A percentile compares a stretch with the other conserved stretches of the same genome.
Conservation (phyloP, 2,888 invertebrate species). For the Oscheius myriophilus region DNA sequence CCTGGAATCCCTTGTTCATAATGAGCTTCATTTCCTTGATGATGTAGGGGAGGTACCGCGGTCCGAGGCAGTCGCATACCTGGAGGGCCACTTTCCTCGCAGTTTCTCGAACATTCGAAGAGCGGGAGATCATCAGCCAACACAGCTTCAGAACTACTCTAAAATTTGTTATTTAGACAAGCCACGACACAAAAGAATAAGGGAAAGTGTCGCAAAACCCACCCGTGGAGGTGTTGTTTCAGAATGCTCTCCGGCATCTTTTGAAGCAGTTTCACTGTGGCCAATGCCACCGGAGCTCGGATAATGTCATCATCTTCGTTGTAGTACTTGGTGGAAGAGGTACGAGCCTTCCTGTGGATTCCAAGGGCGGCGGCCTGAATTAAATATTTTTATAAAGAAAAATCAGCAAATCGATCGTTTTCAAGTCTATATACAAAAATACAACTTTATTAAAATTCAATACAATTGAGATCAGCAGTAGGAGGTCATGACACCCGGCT, state of each 20-base stretch:
- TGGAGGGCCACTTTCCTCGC: slow-evolving; percentile 74
- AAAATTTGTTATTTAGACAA: no score
- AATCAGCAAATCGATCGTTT: no score
- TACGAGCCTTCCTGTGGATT: slow-evolving; percentile 39
- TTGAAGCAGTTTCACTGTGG: slow-evolving; percentile 89
- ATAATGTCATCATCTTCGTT: slow-evolving; percentile 82
- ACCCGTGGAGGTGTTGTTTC: slow-evolving; percentile 76
- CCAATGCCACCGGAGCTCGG: slow-evolving; percentile 89
- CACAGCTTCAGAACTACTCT: slow-evolving; percentile 79
- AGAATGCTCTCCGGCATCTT: slow-evolving; percentile 79
- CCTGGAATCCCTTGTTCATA: slow-evolving; percentile 87
- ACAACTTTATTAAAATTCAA: no score
- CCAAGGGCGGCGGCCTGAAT: slow-evolving; percentile 3
- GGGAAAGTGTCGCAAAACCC: no score
- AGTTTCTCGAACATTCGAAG: slow-evolving; percentile 52
- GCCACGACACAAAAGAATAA: not conserved
- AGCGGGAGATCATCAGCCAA: slow-evolving; percentile 86
- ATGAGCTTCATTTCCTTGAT: slow-evolving; percentile 84
- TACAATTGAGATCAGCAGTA: no score
- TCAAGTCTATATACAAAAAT: no score
- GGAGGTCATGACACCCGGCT: no score
- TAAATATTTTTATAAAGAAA: not conserved
- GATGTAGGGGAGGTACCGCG: slow-evolving; percentile 82
- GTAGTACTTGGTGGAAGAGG: slow-evolving; percentile 33
- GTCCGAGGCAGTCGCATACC: slow-evolving; percentile 86